A percentile compares a stretch with the other conserved stretches of the same genome.
phyloP scores from a whole-genome alignment of 2,113 vertebrate genomes.

The Elaphurus davidianus region DNA sequence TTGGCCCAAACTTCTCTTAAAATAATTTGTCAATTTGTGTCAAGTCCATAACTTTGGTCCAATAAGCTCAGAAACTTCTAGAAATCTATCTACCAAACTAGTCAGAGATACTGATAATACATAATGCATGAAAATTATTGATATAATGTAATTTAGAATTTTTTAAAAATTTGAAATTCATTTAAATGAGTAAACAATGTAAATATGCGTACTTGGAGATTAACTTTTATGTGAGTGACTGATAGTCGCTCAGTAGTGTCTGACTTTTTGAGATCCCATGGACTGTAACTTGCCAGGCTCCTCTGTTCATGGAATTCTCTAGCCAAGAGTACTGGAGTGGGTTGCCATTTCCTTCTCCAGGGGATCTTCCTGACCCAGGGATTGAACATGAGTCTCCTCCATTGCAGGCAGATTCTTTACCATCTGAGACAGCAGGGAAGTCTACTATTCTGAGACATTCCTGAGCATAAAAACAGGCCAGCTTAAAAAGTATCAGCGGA shows the following conservation, averaged over 20 bases:
- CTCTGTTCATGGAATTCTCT: background rate
- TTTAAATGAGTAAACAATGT: background rate
- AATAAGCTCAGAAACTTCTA: background rate
- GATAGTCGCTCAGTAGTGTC: background rate
- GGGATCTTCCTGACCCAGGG: background rate
- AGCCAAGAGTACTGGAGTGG: background rate
- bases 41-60: background rate
- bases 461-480: background rate
- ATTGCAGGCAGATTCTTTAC: background rate
- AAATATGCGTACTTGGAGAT: background rate
- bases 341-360: background rate
- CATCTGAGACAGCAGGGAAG: background rate
- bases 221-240: background rate
- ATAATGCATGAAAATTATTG: background rate
- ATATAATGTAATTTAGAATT: background rate
- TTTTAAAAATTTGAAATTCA: background rate
- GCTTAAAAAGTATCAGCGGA: background rate
- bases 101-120: background rate
- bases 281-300: background rate
- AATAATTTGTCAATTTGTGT: background rate
- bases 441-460: background rate
- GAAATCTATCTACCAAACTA: background rate
- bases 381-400: background rate
- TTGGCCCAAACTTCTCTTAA: background rate
- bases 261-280: background rate